Evolutionary conservation across 2,888 invertebrate genomes (phyloP), one percentile per base, ranked within the genome.

Genomic region (Hypomecis atomaria): DNA sequence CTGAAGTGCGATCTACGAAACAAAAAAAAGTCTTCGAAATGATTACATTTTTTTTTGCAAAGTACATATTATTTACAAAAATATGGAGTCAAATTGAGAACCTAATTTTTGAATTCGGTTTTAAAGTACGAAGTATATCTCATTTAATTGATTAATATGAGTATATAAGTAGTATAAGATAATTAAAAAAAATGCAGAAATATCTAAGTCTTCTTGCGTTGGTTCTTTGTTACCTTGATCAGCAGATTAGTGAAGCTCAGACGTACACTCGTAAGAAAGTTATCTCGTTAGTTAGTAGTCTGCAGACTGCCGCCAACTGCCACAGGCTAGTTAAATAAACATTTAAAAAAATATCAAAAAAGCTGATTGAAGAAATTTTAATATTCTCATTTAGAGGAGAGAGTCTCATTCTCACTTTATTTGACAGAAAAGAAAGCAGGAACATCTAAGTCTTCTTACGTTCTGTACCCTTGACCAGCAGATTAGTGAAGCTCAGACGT

Each of bases 251-350:
- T 76, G 65, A 72, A 79, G 81, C 78, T 78, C 78, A 81, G 77
- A 77, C 75, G 73, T 78, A 74, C 53, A 64, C 65, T 81, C 83
- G 78, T 84, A 83, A 84, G 83, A 88, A 89, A 89, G 81, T 90
- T 90, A 88, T 87, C 89, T 90, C 84, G 84, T 90, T 89, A 89
- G 83, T 77, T 72, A 75, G 81, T 85, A 84, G 88, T 84, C 83
- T 83, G 83, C 77, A 76, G 80, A 84, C 81, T 82, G 82, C 71
- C 67, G 78, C 78, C 74, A 75, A 76, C 71, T 69, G 65, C 70
- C 69, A 64, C 47, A 65, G 77, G 78, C 42, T 40, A 50, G 55
- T 83, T 83, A 82, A 82, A 85, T 88, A 87, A 85, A 84, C 84
- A 85, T 76, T 40, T 40, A 7, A 40, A 38, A 38, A 38, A 4